These are phyloP conservation scores for Trachelus tabidus DNA, from an alignment of 2,888 invertebrate genomes.

Conservation along the genomic window DNA sequence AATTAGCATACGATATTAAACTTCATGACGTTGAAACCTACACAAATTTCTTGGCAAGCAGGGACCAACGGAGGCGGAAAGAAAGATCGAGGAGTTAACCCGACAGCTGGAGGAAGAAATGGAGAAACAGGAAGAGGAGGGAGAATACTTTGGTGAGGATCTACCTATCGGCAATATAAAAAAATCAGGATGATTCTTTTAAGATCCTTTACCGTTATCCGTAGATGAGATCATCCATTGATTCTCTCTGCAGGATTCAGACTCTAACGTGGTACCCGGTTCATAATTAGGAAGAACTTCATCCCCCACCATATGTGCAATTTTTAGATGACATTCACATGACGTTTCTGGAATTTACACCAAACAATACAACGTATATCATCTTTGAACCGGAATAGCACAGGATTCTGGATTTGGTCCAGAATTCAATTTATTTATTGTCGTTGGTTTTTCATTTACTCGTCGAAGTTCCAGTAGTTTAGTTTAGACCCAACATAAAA, in stretches of 20 bases:
- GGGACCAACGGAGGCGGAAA: slow-evolving; percentile 92
- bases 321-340: background rate
- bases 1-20: background rate
- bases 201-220: no score
- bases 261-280: background rate
- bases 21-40: background rate
- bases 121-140: slow-evolving; percentile 94
- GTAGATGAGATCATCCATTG: no score
- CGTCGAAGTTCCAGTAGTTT: background rate
- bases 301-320: background rate
- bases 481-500: background rate
- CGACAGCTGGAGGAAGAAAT: slow-evolving; percentile 94
- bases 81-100: slow-evolving; percentile 93
- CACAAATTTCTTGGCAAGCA: slow-evolving; percentile 29
- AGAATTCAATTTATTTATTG: background rate
- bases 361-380: background rate
- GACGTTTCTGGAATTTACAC: background rate
- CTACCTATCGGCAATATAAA: background rate
- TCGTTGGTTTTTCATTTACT: background rate
- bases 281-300: background rate
- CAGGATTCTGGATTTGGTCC: background rate
- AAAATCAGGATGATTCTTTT: background rate
- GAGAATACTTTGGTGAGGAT: slow-evolving; percentile 92
- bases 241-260: background rate
- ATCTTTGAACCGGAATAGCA: background rate